Base-by-base conservation (phyloP, 1,140 invertebrate species). In the Pantala flavescens region DNA sequence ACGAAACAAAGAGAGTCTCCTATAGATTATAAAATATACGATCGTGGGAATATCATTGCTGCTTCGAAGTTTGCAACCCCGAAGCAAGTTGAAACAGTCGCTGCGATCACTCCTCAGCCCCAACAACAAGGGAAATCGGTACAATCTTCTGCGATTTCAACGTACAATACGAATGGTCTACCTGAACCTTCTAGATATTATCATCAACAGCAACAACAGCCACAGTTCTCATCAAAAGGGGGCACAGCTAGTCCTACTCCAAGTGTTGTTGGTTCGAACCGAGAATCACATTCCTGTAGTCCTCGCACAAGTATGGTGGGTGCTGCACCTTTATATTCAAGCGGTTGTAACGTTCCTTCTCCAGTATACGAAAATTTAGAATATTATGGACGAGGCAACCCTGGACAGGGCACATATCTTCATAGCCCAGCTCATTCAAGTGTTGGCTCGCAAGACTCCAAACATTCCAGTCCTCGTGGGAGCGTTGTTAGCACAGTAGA, bases 311-410 rank as follows among this genome's bases (percentile, higher is more conserved):
- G 84, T 77, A 77, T 85, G 49, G 81, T 80, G 19, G 80, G 79
- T 24, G 79, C 79, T 55, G 76, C 77, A 19, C 78, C 78, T 16
- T 75, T 42, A 63, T 80, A 76, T 43, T 55, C 42, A n/a, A 84
- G 83, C 73, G 81, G 82, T 77, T 80, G 83, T 70, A 83, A 82
- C 72, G 83, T 80, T 78, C 80, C 79, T 75, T 87, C 86, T 72
- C 90, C 88, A 36, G 89, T 93, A 24, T 93, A 93, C 81, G 92
- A 93, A 81, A 93, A 94, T 82, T 86, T 93, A 63, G 90, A 92
- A 76, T 92, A 91, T 81, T 92, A 91, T 83, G 83, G 85, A 14
- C 81, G 82, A 71, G 79, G 83, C 16, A 78, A 49, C 71, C 83
- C 83, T 9, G 81, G 82, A 16, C 86, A 87, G 76, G 76, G 76